Percentiles rank a stretch among this genome's conserved stretches.
Evolutionary conservation across 1,140 invertebrate genomes (phyloP).

Genomic region (Diuraphis noxia): DNA sequence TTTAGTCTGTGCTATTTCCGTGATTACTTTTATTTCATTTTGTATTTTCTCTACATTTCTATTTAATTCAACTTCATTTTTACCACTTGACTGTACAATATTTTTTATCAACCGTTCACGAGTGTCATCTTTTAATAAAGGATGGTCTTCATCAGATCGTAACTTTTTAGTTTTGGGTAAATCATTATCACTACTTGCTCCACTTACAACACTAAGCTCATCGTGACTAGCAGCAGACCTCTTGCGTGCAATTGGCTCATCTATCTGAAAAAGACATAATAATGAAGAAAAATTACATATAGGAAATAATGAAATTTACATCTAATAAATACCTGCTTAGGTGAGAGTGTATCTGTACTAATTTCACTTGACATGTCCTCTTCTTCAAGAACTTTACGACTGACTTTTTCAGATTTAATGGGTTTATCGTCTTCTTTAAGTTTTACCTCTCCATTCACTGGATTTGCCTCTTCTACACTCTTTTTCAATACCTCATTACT

Average conservation of each 20-base stretch:
- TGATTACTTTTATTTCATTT: slow-evolving; percentile 49
- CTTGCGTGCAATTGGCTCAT: slow-evolving; percentile 42
- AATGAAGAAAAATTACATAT: neutral
- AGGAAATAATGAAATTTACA: neutral
- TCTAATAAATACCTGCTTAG: slow-evolving; percentile 36
- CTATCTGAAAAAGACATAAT: slow-evolving; percentile 20
- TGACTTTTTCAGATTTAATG: slow-evolving; percentile 9
- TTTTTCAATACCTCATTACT: neutral
- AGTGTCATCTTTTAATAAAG: slow-evolving; percentile 45
- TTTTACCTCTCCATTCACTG: neutral
- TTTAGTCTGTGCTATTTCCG: slow-evolving; percentile 48
- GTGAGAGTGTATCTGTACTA: slow-evolving; percentile 41
- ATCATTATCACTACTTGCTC: slow-evolving; percentile 50
- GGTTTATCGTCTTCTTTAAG: neutral
- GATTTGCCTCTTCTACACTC: neutral
- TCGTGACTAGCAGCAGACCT: slow-evolving; percentile 50
- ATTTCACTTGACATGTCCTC: slow-evolving; percentile 46
- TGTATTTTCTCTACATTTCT: slow-evolving; percentile 48
- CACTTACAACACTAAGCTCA: slow-evolving; percentile 44
- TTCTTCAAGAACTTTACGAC: neutral
- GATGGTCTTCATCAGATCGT: slow-evolving; percentile 21
- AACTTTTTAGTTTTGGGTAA: slow-evolving; percentile 40
- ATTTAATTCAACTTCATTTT: slow-evolving; percentile 36
- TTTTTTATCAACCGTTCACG: slow-evolving; percentile 43
- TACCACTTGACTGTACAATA: slow-evolving; percentile 44